These are phyloP conservation scores for Salvelinus sp. DNA, from an alignment of 2,113 vertebrate genomes.

Conservation along the genomic window DNA sequence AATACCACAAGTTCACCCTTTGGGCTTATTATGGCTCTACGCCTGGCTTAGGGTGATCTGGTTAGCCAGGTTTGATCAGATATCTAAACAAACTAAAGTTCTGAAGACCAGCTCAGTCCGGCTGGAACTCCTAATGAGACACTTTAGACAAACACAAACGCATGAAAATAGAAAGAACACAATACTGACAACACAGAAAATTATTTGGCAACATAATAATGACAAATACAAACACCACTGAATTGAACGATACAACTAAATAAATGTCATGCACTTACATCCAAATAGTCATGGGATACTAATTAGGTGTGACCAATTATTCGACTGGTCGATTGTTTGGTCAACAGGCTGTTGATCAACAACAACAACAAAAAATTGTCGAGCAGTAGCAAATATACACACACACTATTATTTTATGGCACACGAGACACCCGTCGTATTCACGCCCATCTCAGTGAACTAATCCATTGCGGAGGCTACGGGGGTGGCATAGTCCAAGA, in stretches of 20 bases:
- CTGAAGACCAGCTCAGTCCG: slow-evolving; percentile 28
- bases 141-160: slow-evolving; percentile 60
- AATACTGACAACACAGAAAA: slow-evolving; percentile 32
- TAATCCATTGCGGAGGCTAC: no score
- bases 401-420: no score
- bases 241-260: slow-evolving; percentile 29
- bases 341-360: no score
- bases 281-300: background rate
- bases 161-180: slow-evolving; percentile 33
- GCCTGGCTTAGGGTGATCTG: slow-evolving; percentile 37
- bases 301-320: background rate
- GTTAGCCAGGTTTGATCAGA: slow-evolving; percentile 37
- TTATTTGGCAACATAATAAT: slow-evolving; percentile 7
- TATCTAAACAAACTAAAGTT: slow-evolving; percentile 26
- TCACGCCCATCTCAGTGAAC: no score
- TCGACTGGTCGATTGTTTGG: no score
- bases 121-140: slow-evolving; percentile 24
- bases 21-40: slow-evolving; percentile 45
- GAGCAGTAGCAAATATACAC: no score
- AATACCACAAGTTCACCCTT: slow-evolving; percentile 78
- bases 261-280: background rate
- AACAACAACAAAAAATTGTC: no score
- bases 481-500: no score
- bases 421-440: no score
- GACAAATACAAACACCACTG: background rate